These are phyloP conservation scores for Girardia tigrina DNA, from an alignment of 2,888 invertebrate genomes.

Conservation along the genomic window DNA sequence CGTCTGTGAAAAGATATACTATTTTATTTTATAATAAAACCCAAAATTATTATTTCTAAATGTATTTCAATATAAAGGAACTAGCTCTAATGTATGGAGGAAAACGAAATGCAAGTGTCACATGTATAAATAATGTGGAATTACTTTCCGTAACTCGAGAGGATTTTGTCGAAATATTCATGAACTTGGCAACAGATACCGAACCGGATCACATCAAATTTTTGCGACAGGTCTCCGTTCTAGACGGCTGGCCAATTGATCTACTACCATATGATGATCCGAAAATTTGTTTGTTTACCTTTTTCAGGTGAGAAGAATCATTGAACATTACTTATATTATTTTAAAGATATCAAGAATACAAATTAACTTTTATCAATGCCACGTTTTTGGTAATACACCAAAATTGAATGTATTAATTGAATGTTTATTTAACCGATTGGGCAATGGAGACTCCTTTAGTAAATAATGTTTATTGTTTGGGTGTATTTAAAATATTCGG, in stretches of 20 bases:
- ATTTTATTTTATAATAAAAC: no score
- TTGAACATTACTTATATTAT: no score
- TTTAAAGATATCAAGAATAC: no score
- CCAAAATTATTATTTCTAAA: background rate
- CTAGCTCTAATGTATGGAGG: conserved; percentile 45
- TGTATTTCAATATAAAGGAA: conserved; percentile 41
- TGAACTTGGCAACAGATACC: conserved; percentile 43
- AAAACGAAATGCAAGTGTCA: conserved; percentile 46
- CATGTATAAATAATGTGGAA: conserved; percentile 45
- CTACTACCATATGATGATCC: conserved; percentile 45
- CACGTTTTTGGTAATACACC: no score
- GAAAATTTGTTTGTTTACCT: conserved; percentile 45
- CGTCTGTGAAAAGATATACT: no score
- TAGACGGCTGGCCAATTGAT: conserved; percentile 45
- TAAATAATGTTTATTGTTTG: no score
- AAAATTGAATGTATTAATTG: no score
- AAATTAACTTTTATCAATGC: no score
- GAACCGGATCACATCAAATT: conserved; percentile 48
- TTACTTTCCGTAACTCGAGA: conserved; percentile 59
- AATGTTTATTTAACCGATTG: no score
- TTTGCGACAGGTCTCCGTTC: conserved; percentile 41
- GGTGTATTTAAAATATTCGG: no score
- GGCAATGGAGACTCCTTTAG: no score
- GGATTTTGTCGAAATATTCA: conserved; percentile 56
- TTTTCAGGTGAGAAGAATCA: conserved; percentile 42